phyloP scores from a whole-genome alignment of 2,797 vertebrate species.

The Ceyx erithaca region DNA sequence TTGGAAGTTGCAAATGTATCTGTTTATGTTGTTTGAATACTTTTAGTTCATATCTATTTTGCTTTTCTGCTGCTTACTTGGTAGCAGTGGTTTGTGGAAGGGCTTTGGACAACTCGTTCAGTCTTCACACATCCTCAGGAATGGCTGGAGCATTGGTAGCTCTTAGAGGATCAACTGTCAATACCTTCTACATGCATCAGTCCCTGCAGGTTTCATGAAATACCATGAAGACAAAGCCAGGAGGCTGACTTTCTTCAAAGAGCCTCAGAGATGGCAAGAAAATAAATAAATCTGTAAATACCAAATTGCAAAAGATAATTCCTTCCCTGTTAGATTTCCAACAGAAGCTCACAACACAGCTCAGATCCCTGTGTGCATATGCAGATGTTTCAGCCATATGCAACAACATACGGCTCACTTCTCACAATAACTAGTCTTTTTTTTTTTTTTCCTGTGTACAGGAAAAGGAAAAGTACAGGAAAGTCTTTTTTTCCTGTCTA shows the following conservation, averaged over 20 bases:
- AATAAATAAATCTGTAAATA: too few relatives aligned
- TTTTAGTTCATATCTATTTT: background rate
- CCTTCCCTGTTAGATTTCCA: slow-evolving; percentile 10
- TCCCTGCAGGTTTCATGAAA: background rate
- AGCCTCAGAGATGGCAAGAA: background rate
- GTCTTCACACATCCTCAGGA: background rate
- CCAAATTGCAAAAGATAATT: background rate
- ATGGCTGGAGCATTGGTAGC: background rate
- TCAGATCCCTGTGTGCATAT: slow-evolving; percentile 40
- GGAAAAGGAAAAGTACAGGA: too few relatives aligned
- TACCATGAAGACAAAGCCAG: background rate
- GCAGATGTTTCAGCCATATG: slow-evolving; percentile 70
- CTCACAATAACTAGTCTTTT: slow-evolving; percentile 38
- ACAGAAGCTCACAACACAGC: slow-evolving; percentile 25
- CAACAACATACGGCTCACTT: slow-evolving; percentile 11
- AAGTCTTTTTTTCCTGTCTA: background rate
- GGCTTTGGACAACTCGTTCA: background rate
- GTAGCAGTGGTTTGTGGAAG: background rate
- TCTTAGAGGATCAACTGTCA: background rate
- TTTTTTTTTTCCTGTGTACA: background rate
- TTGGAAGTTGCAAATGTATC: background rate
- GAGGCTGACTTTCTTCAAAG: background rate
- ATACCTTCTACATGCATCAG: background rate
- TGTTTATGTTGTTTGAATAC: background rate
- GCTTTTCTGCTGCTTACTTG: background rate